A percentile compares a stretch with the other conserved stretches of the same genome.
Conservation (phyloP, 1,140 invertebrate species). For the Hylaeus volcanicus region DNA sequence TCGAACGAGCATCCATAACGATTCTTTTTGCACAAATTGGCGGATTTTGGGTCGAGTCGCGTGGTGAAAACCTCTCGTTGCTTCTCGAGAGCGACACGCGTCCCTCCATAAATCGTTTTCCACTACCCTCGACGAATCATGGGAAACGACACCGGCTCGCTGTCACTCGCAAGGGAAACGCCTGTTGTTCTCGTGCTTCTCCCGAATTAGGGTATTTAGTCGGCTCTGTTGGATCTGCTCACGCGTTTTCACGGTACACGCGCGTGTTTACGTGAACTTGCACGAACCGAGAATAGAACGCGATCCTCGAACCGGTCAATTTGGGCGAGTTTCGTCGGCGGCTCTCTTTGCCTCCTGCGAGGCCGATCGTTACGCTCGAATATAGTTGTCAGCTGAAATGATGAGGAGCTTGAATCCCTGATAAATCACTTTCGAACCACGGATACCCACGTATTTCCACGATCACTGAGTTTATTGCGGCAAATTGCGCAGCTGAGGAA, state of each 20-base stretch:
- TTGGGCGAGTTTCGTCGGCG: background rate
- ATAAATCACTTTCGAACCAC: background rate
- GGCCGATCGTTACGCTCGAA: background rate
- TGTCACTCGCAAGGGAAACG: slow-evolving; percentile 28
- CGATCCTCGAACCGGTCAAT: background rate
- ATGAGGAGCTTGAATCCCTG: background rate
- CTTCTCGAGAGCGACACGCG: slow-evolving; percentile 25
- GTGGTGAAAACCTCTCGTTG: slow-evolving; percentile 10
- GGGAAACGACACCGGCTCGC: slow-evolving; percentile 47
- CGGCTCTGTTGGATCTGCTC: background rate
- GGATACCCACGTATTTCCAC: background rate
- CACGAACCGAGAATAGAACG: background rate
- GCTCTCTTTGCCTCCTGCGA: background rate
- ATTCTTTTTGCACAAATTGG: too few species aligned
- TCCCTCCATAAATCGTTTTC: slow-evolving; percentile 39
- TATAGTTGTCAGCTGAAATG: background rate
- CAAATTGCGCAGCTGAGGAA: background rate
- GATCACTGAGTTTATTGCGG: background rate
- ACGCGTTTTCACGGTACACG: background rate
- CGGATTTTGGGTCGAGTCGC: too few species aligned
- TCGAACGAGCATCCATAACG: too few species aligned
- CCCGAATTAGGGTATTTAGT: slow-evolving; percentile 40
- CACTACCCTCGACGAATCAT: slow-evolving; percentile 29
- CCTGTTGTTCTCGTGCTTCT: slow-evolving; percentile 15
- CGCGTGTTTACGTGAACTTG: slow-evolving; percentile 14